phyloP scores from a whole-genome alignment of 2,113 vertebrate genomes.

The Echinops telfairi region DNA sequence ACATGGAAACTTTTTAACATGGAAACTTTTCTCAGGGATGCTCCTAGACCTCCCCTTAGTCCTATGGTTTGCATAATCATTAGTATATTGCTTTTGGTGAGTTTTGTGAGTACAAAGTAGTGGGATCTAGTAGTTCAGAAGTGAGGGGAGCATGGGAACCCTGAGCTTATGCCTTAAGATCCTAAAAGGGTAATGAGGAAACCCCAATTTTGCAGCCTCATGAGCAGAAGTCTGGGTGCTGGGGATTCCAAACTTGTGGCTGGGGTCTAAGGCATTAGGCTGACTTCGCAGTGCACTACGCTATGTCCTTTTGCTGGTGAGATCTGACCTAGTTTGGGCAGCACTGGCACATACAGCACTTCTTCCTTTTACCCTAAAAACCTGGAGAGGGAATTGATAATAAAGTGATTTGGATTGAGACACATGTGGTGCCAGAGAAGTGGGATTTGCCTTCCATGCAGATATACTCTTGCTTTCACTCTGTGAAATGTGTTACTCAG shows the following conservation, averaged over 20 bases:
- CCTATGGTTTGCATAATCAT: background rate
- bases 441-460: background rate
- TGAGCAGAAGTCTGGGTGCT: background rate
- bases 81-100: background rate
- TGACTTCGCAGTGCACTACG: background rate
- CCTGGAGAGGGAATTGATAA: background rate
- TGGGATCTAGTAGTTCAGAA: background rate
- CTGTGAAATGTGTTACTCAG: slow-evolving; percentile 38
- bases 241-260: background rate
- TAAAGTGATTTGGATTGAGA: background rate
- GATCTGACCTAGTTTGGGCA: background rate
- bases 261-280: background rate
- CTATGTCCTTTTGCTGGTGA: background rate
- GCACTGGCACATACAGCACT: too few species aligned
- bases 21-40: background rate
- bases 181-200: background rate
- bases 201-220: background rate
- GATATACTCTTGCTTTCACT: slow-evolving; percentile 52
- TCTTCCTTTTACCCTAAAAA: background rate
- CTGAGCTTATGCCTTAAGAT: background rate
- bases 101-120: background rate
- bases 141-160: background rate
- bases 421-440: too few species aligned
- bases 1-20: background rate
- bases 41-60: background rate